These are phyloP conservation scores for Xestia c-nigrum DNA, from an alignment of 2,888 invertebrate species.

Conservation along the genomic window DNA sequence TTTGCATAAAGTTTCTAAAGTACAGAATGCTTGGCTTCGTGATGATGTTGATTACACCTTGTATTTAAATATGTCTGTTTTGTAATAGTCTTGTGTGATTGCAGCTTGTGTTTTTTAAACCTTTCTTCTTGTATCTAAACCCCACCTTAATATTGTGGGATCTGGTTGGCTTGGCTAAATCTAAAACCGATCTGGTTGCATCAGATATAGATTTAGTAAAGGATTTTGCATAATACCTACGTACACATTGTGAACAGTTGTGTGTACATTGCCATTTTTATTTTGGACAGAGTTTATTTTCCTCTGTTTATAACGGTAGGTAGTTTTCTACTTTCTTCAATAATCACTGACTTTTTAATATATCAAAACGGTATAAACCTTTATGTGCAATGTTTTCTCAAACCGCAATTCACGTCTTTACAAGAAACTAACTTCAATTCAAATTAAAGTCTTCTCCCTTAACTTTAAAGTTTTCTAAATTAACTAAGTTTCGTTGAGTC, in stretches of 20 bases:
- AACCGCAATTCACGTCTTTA: constrained; percentile 13
- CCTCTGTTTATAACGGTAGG: not conserved
- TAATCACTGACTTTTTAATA: not conserved
- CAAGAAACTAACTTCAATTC: constrained; percentile 43
- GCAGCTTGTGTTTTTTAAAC: not conserved
- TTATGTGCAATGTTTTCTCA: not conserved
- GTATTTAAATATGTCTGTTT: too few relatives aligned
- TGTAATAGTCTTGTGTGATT: not conserved
- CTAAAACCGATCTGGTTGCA: constrained; percentile 30
- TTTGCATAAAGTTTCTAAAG: too few relatives aligned
- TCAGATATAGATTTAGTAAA: constrained; percentile 38
- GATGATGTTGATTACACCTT: too few relatives aligned
- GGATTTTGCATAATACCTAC: too few relatives aligned
- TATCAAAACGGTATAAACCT: not conserved
- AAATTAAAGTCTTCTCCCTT: constrained; percentile 33
- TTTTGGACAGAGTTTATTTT: not conserved
- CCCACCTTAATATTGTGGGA: not conserved
- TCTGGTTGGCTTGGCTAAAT: constrained; percentile 12
- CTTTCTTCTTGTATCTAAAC: not conserved
- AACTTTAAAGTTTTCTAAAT: constrained; percentile 40
- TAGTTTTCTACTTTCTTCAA: too few relatives aligned
- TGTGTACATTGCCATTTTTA: not conserved
- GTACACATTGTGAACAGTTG: constrained; percentile 15
- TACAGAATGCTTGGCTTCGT: too few relatives aligned
- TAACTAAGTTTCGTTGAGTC: constrained; percentile 45